Percentiles rank a stretch among this genome's conserved stretches.
Conservation (phyloP, 2,888 invertebrate species). For the Stramonita haemastoma region DNA sequence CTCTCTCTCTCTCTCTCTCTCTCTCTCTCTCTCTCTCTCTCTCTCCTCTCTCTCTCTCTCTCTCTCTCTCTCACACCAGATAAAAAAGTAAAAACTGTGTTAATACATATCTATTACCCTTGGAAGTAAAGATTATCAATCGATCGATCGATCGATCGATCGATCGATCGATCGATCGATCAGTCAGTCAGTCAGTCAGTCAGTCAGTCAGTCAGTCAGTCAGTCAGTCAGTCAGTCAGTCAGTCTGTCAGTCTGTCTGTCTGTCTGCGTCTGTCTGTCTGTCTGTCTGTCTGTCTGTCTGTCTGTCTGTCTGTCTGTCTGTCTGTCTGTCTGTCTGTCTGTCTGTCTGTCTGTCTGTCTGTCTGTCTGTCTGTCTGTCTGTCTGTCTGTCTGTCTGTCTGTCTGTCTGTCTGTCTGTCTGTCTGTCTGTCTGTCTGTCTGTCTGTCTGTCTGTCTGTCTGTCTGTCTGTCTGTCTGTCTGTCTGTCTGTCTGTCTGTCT, state of each 20-base stretch:
- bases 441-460: neutral
- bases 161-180: too few species aligned
- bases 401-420: neutral
- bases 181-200: too few species aligned
- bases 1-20: too few species aligned
- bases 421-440: neutral
- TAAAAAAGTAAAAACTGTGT: too few species aligned
- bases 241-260: neutral
- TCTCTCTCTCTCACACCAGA: too few species aligned
- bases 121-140: too few species aligned
- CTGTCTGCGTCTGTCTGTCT: too few species aligned
- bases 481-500: neutral
- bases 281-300: neutral
- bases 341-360: neutral
- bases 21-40: too few species aligned
- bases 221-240: neutral
- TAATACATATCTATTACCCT: too few species aligned
- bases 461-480: neutral
- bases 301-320: conserved; percentile 12
- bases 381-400: neutral
- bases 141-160: too few species aligned
- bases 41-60: too few species aligned
- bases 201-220: too few species aligned
- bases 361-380: neutral
- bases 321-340: neutral